phyloP scores from a whole-genome alignment of 2,888 invertebrate genomes.

The Diplolepis rosae region DNA sequence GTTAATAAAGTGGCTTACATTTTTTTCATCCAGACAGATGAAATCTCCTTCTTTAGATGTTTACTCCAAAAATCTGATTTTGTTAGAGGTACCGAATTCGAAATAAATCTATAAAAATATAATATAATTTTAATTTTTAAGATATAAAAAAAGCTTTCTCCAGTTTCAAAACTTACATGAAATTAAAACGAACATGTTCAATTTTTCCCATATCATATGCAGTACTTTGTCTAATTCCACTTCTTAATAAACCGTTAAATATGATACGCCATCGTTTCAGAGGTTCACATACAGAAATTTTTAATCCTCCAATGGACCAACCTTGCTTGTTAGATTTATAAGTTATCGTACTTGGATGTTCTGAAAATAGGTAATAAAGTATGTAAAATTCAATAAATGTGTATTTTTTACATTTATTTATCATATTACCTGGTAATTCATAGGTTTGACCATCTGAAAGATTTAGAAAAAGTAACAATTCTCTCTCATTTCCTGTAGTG shows the following conservation, averaged over 20 bases:
- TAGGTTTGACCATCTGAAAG: slow-evolving; percentile 73
- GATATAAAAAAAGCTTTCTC: neutral
- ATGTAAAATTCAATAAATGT: neutral
- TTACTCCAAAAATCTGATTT: slow-evolving; percentile 78
- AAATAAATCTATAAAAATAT: slow-evolving; percentile 1
- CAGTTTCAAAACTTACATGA: slow-evolving; percentile 76
- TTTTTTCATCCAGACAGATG: slow-evolving; percentile 61
- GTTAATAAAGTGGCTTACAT: slow-evolving; percentile 73
- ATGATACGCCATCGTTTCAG: slow-evolving; percentile 79
- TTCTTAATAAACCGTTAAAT: slow-evolving; percentile 82
- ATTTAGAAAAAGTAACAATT: slow-evolving; percentile 77
- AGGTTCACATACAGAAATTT: slow-evolving; percentile 79
- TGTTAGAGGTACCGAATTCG: slow-evolving; percentile 64
- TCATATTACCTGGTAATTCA: slow-evolving; percentile 73
- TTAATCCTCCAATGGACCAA: slow-evolving; percentile 79
- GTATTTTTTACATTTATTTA: slow-evolving; percentile 42
- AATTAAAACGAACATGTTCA: slow-evolving; percentile 76
- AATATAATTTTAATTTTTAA: neutral
- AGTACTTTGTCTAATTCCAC: slow-evolving; percentile 69
- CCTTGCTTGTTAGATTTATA: slow-evolving; percentile 72
- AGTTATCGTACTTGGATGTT: slow-evolving; percentile 76
- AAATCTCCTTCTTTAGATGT: slow-evolving; percentile 58
- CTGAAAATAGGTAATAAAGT: slow-evolving; percentile 61
- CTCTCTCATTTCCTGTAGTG: slow-evolving; percentile 75
- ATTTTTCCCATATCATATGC: slow-evolving; percentile 59